Evolutionary conservation across 30 jellyfish, hydroid and myxozoan genomes (phyloP).

Genomic region (Catostylus mosaicus): DNA sequence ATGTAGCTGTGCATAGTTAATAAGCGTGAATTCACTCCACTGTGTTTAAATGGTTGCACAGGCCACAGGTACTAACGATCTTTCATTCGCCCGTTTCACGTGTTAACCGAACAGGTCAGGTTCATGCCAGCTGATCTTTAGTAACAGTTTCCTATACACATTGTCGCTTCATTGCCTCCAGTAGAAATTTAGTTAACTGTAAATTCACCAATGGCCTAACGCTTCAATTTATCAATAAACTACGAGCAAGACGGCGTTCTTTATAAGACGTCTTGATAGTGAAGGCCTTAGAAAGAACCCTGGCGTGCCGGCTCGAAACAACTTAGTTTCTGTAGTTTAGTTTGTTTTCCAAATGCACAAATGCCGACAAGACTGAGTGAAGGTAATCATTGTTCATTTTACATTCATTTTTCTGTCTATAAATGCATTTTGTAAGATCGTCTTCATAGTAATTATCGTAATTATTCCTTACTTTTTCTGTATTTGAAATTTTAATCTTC

Average conservation of each 20-base stretch:
- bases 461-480: too few relatives aligned
- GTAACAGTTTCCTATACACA: constrained; percentile 37
- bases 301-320: neutral
- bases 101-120: constrained; percentile 63
- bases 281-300: too few relatives aligned
- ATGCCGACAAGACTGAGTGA: constrained; percentile 69
- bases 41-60: constrained; percentile 59
- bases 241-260: too few relatives aligned
- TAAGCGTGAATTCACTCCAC: constrained; percentile 46
- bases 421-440: too few relatives aligned
- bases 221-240: too few relatives aligned
- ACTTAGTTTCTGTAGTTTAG: neutral
- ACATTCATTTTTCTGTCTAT: neutral
- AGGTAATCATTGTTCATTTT: constrained; percentile 10
- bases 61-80: constrained; percentile 85
- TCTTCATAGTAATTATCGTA: constrained; percentile 3
- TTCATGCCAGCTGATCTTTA: constrained; percentile 49
- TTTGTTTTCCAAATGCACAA: constrained; percentile 1
- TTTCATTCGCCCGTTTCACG: constrained; percentile 58
- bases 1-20: constrained; percentile 36
- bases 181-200: neutral
- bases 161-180: constrained; percentile 32
- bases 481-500: neutral
- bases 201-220: constrained; percentile 30
- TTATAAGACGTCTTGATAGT: too few relatives aligned